Evolutionary conservation across 1,140 invertebrate genomes (phyloP).

Genomic region (Caligus rogercresseyi): DNA sequence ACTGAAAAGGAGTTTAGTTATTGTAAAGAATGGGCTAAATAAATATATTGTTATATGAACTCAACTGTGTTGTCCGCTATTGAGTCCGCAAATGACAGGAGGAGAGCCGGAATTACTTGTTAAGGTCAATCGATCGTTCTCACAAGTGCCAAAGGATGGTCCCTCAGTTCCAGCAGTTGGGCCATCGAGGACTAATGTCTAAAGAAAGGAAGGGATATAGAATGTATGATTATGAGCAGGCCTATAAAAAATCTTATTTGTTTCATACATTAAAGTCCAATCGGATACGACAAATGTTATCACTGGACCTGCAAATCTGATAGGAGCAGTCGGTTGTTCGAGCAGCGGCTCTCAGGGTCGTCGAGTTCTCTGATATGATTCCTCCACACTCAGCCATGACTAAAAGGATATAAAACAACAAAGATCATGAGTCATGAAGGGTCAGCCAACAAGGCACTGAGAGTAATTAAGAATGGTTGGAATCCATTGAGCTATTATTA

Average conservation of each 20-base stretch:
- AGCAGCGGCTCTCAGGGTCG: not conserved
- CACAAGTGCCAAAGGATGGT: not conserved
- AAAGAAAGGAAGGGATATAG: not conserved
- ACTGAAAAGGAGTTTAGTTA: not conserved
- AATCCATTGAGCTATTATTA: too few species aligned
- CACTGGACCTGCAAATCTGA: not conserved
- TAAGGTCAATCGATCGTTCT: not conserved
- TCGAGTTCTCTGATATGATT: not conserved
- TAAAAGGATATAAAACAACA: too few species aligned
- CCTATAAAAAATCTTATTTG: too few species aligned
- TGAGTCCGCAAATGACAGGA: not conserved
- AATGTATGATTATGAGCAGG: not conserved
- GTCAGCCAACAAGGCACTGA: too few species aligned
- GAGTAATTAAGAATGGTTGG: too few species aligned
- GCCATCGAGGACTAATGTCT: not conserved
- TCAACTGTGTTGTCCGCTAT: not conserved
- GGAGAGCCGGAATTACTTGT: not conserved
- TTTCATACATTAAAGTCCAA: not conserved
- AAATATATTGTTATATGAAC: too few species aligned
- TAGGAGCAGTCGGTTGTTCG: not conserved
- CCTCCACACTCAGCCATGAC: not conserved
- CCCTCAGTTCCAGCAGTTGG: not conserved
- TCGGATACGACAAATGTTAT: not conserved
- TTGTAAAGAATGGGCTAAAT: too few species aligned
- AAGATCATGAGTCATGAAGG: too few species aligned